These are phyloP conservation scores for Incurvaria masculella DNA, from an alignment of 2,888 invertebrate genomes.

Conservation along the genomic window DNA sequence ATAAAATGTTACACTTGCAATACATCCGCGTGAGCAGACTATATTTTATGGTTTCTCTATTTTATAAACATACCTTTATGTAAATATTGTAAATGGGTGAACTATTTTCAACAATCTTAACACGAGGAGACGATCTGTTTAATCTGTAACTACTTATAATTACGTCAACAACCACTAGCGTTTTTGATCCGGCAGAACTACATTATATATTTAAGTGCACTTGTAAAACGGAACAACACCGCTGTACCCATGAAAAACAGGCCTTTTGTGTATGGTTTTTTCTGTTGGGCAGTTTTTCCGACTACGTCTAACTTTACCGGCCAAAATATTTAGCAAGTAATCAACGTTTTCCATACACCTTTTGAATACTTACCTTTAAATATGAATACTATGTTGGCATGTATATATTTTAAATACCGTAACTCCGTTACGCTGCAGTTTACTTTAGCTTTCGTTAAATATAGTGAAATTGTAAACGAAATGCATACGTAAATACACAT, in stretches of 20 bases:
- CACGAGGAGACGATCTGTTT: not conserved
- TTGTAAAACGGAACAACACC: slow-evolving; percentile 48
- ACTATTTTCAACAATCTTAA: not conserved
- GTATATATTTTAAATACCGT: too few relatives aligned
- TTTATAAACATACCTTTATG: not conserved
- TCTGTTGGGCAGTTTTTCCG: too few relatives aligned
- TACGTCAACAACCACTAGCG: not conserved
- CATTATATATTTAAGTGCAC: slow-evolving; percentile 39
- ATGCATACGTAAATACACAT: not conserved
- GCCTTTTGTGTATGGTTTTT: too few relatives aligned
- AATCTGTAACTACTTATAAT: not conserved
- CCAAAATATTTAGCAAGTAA: too few relatives aligned
- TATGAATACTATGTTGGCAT: too few relatives aligned
- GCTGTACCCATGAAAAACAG: not conserved
- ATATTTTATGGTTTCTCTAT: slow-evolving; percentile 1
- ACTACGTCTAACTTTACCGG: too few relatives aligned
- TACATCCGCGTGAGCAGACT: slow-evolving; percentile 18
- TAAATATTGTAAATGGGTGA: not conserved
- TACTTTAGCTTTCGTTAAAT: too few relatives aligned
- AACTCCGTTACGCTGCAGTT: too few relatives aligned
- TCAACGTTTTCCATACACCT: too few relatives aligned
- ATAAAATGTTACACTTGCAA: slow-evolving; percentile 52
- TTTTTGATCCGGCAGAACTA: not conserved
- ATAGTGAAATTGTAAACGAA: not conserved
- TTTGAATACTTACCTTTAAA: too few relatives aligned